These are phyloP conservation scores for Folsomia manolachei DNA, from an alignment of 2,888 invertebrate genomes.

Conservation along the genomic window DNA sequence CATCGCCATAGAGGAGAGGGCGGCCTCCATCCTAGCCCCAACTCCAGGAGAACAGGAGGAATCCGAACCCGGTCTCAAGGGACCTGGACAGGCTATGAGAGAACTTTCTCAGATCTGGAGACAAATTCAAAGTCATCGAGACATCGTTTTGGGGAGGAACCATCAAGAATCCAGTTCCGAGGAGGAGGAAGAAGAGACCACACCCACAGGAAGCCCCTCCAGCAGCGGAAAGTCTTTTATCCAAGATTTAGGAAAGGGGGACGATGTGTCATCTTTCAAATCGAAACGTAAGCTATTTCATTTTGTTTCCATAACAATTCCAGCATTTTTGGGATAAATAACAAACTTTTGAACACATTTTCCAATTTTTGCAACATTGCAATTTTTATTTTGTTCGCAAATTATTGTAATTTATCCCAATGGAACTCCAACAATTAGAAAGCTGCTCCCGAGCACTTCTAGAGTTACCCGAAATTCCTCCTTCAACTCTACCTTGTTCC, in stretches of 20 bases:
- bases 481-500: too few relatives aligned
- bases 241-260: neutral
- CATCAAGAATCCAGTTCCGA: conserved; percentile 17
- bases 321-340: too few relatives aligned
- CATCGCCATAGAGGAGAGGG: conserved; percentile 19
- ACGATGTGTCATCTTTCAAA: neutral
- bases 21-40: neutral
- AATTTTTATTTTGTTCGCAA: too few relatives aligned
- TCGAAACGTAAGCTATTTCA: too few relatives aligned
- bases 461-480: too few relatives aligned
- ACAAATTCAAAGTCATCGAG: conserved; percentile 37
- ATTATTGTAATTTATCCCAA: neutral
- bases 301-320: too few relatives aligned
- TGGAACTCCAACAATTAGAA: too few relatives aligned
- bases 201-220: too few relatives aligned
- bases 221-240: neutral
- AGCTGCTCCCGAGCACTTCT: neutral
- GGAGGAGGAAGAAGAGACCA: neutral
- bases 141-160: conserved; percentile 1
- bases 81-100: conserved; percentile 20
- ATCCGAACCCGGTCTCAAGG: neutral
- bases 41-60: neutral
- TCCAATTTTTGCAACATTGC: too few relatives aligned
- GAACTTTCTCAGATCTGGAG: conserved; percentile 39
- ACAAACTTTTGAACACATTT: too few relatives aligned